phyloP scores from a whole-genome alignment of 1,140 invertebrate species.

The Prorops nasuta region DNA sequence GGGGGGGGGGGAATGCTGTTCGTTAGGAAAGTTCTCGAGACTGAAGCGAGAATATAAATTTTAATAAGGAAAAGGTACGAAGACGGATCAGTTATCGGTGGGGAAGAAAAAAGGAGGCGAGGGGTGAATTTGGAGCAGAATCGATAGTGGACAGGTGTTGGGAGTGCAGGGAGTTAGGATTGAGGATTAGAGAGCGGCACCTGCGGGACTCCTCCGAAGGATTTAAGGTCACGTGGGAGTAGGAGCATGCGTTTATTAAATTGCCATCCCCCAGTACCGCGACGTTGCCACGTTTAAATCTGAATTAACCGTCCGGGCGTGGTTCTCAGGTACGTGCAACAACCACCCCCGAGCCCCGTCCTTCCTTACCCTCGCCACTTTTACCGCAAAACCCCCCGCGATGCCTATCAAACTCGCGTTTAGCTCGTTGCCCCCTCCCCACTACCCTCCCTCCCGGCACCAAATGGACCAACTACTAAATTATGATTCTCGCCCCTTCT shows the following conservation, averaged over 20 bases:
- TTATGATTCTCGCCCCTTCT: too few relatives aligned
- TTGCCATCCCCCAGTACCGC: conserved; percentile 29
- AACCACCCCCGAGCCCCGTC: too few relatives aligned
- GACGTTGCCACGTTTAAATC: conserved; percentile 38
- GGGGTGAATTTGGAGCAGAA: not conserved
- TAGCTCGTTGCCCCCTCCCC: too few relatives aligned
- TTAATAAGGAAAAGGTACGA: too few relatives aligned
- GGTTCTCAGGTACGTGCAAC: conserved; percentile 24
- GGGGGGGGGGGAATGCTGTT: too few relatives aligned
- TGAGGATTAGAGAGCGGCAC: conserved; percentile 18
- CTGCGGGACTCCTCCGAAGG: conserved; percentile 6
- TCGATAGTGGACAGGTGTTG: conserved; percentile 5
- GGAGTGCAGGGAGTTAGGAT: conserved; percentile 16
- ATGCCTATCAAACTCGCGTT: too few relatives aligned
- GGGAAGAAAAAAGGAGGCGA: conserved; percentile 12
- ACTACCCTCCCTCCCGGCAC: too few relatives aligned
- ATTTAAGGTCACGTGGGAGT: conserved; percentile 23
- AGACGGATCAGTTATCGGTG: not conserved
- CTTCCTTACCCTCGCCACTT: too few relatives aligned
- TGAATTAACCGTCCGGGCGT: conserved; percentile 36
- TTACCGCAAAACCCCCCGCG: too few relatives aligned
- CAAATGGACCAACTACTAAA: too few relatives aligned
- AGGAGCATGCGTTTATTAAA: conserved; percentile 39
- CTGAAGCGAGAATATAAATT: too few relatives aligned
- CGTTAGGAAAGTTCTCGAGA: too few relatives aligned